Base-by-base conservation (phyloP, 2,113 vertebrate genomes). In the Zosterops japonicus region DNA sequence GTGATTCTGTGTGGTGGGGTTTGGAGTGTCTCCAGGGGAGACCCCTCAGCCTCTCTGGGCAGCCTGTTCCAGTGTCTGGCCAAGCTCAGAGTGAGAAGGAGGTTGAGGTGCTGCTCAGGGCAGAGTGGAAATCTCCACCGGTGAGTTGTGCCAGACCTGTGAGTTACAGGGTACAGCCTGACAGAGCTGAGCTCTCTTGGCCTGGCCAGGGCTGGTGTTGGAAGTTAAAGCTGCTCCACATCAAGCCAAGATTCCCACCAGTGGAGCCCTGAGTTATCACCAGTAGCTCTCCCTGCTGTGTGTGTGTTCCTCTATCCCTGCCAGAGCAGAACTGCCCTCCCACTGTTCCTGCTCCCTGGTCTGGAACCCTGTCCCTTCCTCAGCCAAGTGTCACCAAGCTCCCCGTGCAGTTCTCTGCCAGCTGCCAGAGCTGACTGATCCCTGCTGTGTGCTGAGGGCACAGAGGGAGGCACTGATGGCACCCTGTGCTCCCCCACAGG, bases 401-500 rank as follows among this genome's bases (percentile, higher is more conserved):
- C n/a, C 8, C 64, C 50, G n/a, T 11, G 19, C 10, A 49, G 42
- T 24, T 75, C 53, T 68, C 52, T 41, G 76, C 61, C 82, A 12
- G 12, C 39, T 47, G 56, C 28, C 4, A 42, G 29, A 33, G 10
- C 56, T 59, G 56, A 10, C 44, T 3, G 12, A 18, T 41, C 28
- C 13, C 24, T 25, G 75, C 74, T 5, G 9, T 25, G 67, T 19
- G 29, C 0, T 8, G 20, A 2, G 42, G 12, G 70, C 8, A 4
- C 42, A 2, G 12, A 14, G 6, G 7, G 12, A 14, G 6, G 7
- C 5, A 8, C 57, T 67, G 65, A 87, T 3, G 2, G 35, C 61
- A 0, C 3, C 16, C 14, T 74, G 19, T 71, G 41, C 83, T 1
- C 46, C 3, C 77, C 36, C 33, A 0, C 95, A 99, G 99, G 97